Evolutionary conservation across 2,113 vertebrate species (phyloP).

Genomic region (Ailurus styani): DNA sequence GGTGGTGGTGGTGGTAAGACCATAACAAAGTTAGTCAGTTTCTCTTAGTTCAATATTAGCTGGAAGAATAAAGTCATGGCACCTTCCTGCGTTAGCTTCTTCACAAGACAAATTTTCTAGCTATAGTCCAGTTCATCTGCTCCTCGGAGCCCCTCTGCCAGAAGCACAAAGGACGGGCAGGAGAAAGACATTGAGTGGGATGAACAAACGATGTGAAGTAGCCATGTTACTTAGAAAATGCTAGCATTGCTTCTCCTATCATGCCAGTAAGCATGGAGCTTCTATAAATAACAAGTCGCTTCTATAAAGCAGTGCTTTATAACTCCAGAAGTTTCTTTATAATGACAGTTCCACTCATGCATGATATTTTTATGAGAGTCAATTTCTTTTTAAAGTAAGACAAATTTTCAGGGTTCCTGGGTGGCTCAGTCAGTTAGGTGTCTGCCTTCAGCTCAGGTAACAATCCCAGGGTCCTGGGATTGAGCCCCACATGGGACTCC

Average conservation of each 20-base stretch:
- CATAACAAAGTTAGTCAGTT: background rate
- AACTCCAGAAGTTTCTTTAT: background rate
- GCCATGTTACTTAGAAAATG: background rate
- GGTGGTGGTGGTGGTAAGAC: fast-evolving
- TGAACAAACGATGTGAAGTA: background rate
- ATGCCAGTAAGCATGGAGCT: background rate
- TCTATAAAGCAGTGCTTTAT: background rate
- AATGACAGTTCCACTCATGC: background rate
- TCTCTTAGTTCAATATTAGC: background rate
- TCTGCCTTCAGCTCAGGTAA: too few species aligned
- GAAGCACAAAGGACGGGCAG: background rate
- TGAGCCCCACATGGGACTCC: too few species aligned
- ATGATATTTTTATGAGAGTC: background rate
- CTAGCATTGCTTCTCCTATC: background rate
- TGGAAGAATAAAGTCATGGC: background rate
- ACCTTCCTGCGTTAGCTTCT: background rate
- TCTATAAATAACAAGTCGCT: background rate
- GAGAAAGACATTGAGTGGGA: background rate
- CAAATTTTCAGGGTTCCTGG: background rate
- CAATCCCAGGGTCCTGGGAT: too few species aligned
- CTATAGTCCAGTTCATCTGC: background rate
- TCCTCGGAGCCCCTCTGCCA: background rate
- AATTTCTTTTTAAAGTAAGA: background rate
- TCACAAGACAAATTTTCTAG: background rate
- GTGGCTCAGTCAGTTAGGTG: too few species aligned